phyloP scores from a whole-genome alignment of 1,140 invertebrate species.

The Drosophila melanica region DNA sequence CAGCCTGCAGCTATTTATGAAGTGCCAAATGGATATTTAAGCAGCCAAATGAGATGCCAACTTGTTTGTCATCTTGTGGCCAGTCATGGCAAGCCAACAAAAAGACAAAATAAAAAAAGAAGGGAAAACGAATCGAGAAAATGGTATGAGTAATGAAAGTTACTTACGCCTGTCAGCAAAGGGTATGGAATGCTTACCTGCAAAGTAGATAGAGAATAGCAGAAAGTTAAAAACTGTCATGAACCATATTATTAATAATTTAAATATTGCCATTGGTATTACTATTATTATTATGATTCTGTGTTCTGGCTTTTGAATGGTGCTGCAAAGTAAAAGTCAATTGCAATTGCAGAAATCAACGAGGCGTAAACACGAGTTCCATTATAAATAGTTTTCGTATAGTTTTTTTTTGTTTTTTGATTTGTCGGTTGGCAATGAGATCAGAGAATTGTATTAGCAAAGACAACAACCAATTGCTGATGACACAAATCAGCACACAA shows the following conservation, averaged over 20 bases:
- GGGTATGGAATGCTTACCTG: conserved; percentile 48
- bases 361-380: conserved; percentile 21
- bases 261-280: neutral
- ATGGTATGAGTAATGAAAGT: conserved; percentile 3
- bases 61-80: conserved; percentile 29
- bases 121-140: conserved; percentile 1
- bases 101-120: neutral
- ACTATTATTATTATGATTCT: neutral
- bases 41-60: conserved; percentile 47
- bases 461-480: conserved; percentile 53
- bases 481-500: conserved; percentile 37
- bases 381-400: neutral
- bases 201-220: conserved; percentile 21
- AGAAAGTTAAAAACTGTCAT: conserved; percentile 15
- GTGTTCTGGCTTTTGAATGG: neutral
- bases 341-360: conserved; percentile 30
- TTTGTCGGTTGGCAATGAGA: conserved; percentile 30
- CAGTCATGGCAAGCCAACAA: conserved; percentile 3
- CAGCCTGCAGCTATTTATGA: conserved; percentile 50
- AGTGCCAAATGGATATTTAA: conserved; percentile 62
- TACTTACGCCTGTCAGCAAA: conserved; percentile 46
- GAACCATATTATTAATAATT: neutral
- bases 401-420: conserved; percentile 23
- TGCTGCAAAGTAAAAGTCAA: conserved; percentile 32
- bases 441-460: conserved; percentile 32